Base-by-base conservation (phyloP, 2,888 invertebrate genomes). In the Aleiodes alternator region DNA sequence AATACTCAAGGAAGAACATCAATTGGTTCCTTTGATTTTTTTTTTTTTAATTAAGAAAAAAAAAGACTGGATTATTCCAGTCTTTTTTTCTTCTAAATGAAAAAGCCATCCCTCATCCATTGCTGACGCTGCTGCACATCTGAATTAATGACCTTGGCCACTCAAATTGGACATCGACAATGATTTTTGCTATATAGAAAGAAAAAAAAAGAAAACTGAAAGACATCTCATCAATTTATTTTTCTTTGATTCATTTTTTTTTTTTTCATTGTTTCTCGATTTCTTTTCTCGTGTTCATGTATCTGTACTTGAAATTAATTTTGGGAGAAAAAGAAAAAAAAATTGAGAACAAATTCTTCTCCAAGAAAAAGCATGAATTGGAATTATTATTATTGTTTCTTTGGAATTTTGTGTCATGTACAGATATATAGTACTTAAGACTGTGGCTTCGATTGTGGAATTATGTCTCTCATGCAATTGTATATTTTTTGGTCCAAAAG, bases 361-460 rank as follows among this genome's bases (percentile, higher is more conserved):
- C 31, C 29, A 43, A 69, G 2, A 23, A 23, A 12, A 73, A 66
- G 11, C 16, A 57, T 8, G 7, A 11, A 57, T 57, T 11, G n/a
- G 6, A n/a, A 12, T 12, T 38, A 11, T 61, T 61, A 31, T 59
- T 38, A 29, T 59, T 78, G 75, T 57, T 53, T 51, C 72, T 56
- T 78, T 78, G 80, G 72, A 76, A 79, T 79, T 73, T 72, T 76
- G 77, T 79, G 69, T 50, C 7, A 7, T 84, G 79, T 84, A 85
- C 85, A 85, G 85, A 85, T 84, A 86, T 82, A 81, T 85, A 82
- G 87, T 87, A 87, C 87, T 87, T 86, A 86, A 87, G 83, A 84
- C 84, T 84, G 85, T 83, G 83, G 84, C 84, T 84, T 86, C 80
- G 78, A 53, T 16, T 16, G 23, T 16, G 66, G 12, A 23, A 29